These are phyloP conservation scores for Dendroctonus valens DNA, from an alignment of 1,140 invertebrate genomes.

Conservation along the genomic window DNA sequence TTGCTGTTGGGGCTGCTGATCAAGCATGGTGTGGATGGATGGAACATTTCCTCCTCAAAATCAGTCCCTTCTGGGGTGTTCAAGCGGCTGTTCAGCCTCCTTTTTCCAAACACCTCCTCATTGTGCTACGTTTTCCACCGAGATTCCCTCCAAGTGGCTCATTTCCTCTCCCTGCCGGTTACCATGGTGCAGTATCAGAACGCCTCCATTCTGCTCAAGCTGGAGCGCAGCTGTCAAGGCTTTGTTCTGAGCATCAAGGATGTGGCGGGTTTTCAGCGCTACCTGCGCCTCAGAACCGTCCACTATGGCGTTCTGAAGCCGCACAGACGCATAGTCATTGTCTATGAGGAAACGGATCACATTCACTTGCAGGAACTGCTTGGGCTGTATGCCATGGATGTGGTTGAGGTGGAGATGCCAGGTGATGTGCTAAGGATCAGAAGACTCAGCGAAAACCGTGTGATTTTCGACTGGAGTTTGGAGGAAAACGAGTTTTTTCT, in stretches of 20 bases:
- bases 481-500: neutral
- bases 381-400: slow-evolving; percentile 14
- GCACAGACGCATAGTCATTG: slow-evolving; percentile 11
- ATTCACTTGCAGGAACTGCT: neutral
- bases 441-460: neutral
- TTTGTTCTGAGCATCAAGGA: too few relatives aligned
- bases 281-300: too few relatives aligned
- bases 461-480: slow-evolving; percentile 8
- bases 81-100: neutral
- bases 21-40: too few relatives aligned
- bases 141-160: too few relatives aligned
- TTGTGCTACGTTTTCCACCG: neutral
- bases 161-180: too few relatives aligned
- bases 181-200: too few relatives aligned
- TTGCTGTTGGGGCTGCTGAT: too few relatives aligned
- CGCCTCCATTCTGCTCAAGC: too few relatives aligned
- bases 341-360: neutral
- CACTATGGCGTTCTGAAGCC: too few relatives aligned
- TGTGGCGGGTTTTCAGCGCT: too few relatives aligned
- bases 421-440: neutral
- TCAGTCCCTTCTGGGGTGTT: neutral
- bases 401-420: slow-evolving; percentile 3
- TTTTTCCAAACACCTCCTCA: neutral
- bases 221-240: too few relatives aligned
- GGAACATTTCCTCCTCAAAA: too few relatives aligned